phyloP scores from a whole-genome alignment of 2,797 vertebrate species.

The Myripristis jacobus region DNA sequence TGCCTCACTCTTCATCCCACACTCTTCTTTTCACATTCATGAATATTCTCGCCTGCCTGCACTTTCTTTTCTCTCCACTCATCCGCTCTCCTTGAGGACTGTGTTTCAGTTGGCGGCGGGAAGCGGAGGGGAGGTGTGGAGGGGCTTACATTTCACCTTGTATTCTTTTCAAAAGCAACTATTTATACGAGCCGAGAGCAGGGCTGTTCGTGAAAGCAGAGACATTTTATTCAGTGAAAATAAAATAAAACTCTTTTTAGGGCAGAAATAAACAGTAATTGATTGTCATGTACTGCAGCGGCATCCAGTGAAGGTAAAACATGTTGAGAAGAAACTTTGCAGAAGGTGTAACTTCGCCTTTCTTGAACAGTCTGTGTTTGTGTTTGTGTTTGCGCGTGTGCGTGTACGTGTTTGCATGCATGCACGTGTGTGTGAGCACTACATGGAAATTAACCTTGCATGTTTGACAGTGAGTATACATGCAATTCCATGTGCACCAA shows the following conservation, averaged over 20 bases:
- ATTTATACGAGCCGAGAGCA: conserved; percentile 59
- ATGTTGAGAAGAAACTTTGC: conserved; percentile 45
- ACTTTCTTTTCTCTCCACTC: conserved; percentile 43
- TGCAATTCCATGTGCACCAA: conserved; percentile 13
- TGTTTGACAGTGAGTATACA: conserved; percentile 42
- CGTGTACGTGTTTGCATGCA: conserved; percentile 13
- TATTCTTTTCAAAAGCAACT: conserved; percentile 62
- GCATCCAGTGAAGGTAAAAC: conserved; percentile 37
- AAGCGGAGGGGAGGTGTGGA: conserved; percentile 31
- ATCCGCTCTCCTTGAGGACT: conserved; percentile 58
- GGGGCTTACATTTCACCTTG: conserved; percentile 64
- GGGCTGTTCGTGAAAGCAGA: conserved; percentile 56
- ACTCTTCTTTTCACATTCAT: conserved; percentile 44
- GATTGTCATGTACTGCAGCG: conserved; percentile 58
- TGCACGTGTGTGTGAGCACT: not conserved
- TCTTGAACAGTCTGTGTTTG: conserved; percentile 17
- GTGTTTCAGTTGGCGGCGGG: conserved; percentile 35
- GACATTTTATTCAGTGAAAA: conserved; percentile 60
- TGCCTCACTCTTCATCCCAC: conserved; percentile 35
- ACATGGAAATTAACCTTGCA: conserved; percentile 2
- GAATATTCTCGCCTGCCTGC: conserved; percentile 47
- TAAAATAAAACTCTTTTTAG: conserved; percentile 33
- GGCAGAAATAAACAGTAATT: conserved; percentile 52
- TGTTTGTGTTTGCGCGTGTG: not conserved
- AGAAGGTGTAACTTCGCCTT: conserved; percentile 11